Evolutionary conservation across 2,888 invertebrate genomes (phyloP), one percentile per base, ranked within the genome.

Genomic region (Oxytorus armatus): DNA sequence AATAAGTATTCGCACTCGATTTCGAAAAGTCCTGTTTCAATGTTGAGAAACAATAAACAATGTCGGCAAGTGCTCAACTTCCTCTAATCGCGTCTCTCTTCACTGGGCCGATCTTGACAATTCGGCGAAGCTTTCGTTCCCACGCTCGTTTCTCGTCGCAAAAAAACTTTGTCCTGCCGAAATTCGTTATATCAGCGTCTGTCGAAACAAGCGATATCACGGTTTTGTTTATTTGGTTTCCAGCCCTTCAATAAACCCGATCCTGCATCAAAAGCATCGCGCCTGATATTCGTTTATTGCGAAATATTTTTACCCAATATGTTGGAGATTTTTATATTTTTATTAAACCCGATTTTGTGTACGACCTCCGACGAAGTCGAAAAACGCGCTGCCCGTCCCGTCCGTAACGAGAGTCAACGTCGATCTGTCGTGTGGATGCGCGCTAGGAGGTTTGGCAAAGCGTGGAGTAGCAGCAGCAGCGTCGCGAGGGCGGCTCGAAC

Each of bases 351-450:
- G 23, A 63, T 36, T 25, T 16, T 49, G 7, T 16, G 16, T 33
- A n/a, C 7, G 36, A 18, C 29, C 36, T 49, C 23, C 55, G 42
- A 23, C 11, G 63, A 49, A 69, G 23, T 55, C 23, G 68, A 55
- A 47, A 77, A 70, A 53, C 75, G 63, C 75, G 55, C 70, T 21
- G 18, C n/a, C n/a, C 36, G 79, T 72, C 59, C 80, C 80, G 80
- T 39, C 49, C 80, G 59, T 77, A 68, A 73, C 80, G 80, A 77
- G 72, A 72, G 77, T 73, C 77, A 69, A 80, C 77, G 77, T 77
- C 77, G 77, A 77, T 80, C 72, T 80, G 77, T 73, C 80, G 59
- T 51, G 65, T 80, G 72, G 68, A 72, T 80, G 76, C 72, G 77
- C 73, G 70, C 57, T 63, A 36, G 63, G 39, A 65, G 77, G 72